A percentile compares a stretch with the other conserved stretches of the same genome.
phyloP scores from a whole-genome alignment of 2,113 vertebrate species.

The Motacilla tschutschensis region DNA sequence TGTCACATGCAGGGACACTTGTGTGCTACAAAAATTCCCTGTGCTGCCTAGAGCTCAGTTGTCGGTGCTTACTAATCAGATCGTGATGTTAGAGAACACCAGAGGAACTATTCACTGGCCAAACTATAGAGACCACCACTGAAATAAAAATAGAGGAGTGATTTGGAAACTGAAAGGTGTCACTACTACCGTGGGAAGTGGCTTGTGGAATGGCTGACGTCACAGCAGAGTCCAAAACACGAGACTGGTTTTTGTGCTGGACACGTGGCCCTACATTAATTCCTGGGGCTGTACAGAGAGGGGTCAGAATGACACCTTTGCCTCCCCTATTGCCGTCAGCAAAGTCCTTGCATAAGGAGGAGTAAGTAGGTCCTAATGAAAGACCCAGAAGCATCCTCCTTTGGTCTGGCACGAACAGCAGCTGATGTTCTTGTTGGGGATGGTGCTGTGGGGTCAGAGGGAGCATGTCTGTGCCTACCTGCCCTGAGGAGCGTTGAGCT shows the following conservation, averaged over 20 bases:
- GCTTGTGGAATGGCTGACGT: not conserved
- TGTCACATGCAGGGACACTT: not conserved
- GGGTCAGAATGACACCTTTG: not conserved
- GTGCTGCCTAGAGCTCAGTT: not conserved
- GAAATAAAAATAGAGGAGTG: not conserved
- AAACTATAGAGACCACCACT: not conserved
- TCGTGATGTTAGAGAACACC: not conserved
- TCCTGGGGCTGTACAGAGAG: not conserved
- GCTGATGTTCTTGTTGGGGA: not conserved
- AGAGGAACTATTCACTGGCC: not conserved
- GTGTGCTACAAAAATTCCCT: not conserved
- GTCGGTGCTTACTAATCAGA: not conserved
- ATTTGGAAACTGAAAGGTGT: not conserved
- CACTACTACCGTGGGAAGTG: not conserved
- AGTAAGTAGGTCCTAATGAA: not conserved
- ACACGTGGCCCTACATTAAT: not conserved
- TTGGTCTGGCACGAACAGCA: not conserved
- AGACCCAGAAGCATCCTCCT: not conserved
- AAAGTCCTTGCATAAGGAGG: not conserved
- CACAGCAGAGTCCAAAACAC: not conserved
- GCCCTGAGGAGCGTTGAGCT: rapidly evolving
- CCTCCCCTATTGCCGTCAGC: rapidly evolving
- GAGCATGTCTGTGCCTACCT: not conserved
- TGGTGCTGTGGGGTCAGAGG: not conserved
- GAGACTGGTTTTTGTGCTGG: not conserved